Percentiles rank a stretch among this genome's conserved stretches.
Evolutionary conservation across 2,797 vertebrate genomes (phyloP).

Genomic region (Anguilla pacifica): DNA sequence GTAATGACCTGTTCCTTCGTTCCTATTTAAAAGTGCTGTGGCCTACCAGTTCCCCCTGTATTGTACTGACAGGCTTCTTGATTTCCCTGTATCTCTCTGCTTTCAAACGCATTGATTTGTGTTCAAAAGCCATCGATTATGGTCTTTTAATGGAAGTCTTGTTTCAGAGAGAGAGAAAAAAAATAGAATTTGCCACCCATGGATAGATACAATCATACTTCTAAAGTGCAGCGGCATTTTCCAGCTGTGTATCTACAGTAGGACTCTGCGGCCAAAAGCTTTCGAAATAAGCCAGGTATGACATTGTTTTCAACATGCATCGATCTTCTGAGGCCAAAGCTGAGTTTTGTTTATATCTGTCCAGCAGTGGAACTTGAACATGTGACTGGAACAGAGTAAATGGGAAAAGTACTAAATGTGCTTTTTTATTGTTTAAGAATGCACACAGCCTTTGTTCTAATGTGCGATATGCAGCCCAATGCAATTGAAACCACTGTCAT

Average conservation of each 20-base stretch:
- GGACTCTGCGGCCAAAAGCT: not conserved
- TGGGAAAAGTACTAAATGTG: too few species aligned
- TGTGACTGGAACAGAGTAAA: too few species aligned
- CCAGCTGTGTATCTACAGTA: not conserved
- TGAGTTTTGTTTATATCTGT: too few species aligned
- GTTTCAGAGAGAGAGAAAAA: not conserved
- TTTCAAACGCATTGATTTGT: constrained; percentile 26
- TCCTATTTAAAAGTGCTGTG: constrained; percentile 12
- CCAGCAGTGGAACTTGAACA: too few species aligned
- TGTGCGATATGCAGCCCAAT: too few species aligned
- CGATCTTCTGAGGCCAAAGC: too few species aligned
- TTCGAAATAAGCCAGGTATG: not conserved
- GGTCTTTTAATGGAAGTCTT: constrained; percentile 18
- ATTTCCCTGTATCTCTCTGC: not conserved
- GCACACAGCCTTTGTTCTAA: too few species aligned
- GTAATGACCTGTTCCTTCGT: constrained; percentile 25
- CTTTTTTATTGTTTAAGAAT: too few species aligned
- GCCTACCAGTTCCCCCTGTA: not conserved
- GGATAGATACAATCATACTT: not conserved
- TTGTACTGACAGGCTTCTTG: not conserved
- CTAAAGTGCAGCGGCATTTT: not conserved
- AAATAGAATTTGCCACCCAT: not conserved
- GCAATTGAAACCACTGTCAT: too few species aligned
- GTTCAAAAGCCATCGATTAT: constrained; percentile 21
- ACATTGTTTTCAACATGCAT: too few species aligned